These are phyloP conservation scores for Pogoniulus pusillus DNA, from an alignment of 2,797 vertebrate genomes.

Conservation along the genomic window DNA sequence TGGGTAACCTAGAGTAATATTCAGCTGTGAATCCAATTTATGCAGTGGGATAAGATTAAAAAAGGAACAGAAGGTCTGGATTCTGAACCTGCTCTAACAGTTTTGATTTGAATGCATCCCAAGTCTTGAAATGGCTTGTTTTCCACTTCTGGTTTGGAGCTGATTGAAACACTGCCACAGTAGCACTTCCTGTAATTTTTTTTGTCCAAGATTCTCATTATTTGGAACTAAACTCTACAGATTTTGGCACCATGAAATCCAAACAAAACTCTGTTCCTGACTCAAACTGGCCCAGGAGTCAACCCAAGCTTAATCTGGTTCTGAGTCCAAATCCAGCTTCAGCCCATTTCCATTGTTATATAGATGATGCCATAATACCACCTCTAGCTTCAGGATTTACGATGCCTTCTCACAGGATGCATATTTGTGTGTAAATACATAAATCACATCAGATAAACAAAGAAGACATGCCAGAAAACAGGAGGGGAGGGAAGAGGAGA, in stretches of 20 bases:
- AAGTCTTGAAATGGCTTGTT: constrained; percentile 68
- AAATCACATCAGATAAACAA: constrained; percentile 76
- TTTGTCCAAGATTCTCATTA: constrained; percentile 69
- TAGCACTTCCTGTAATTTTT: constrained; percentile 68
- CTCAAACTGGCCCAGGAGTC: constrained; percentile 58
- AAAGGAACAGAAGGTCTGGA: constrained; percentile 66
- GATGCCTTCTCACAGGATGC: constrained; percentile 52
- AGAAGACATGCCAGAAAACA: constrained; percentile 67
- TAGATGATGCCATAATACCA: constrained; percentile 43
- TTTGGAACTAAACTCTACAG: constrained; percentile 63
- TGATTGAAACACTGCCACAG: constrained; percentile 71
- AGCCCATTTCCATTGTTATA: constrained; percentile 45
- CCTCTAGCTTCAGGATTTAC: constrained; percentile 66
- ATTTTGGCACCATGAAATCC: constrained; percentile 55
- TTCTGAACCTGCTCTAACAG: constrained; percentile 65
- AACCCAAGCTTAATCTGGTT: constrained; percentile 48
- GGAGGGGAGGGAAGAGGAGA: constrained; percentile 55
- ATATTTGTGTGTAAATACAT: constrained; percentile 71
- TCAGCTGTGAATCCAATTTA: constrained; percentile 63
- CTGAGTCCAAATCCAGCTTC: constrained; percentile 57
- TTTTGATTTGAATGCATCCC: constrained; percentile 63
- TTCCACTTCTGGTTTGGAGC: constrained; percentile 71
- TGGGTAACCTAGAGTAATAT: constrained; percentile 47
- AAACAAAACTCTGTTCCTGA: constrained; percentile 60
- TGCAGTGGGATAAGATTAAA: constrained; percentile 61